Conservation (phyloP, 1,140 invertebrate genomes). For the Drosophila nikananu region DNA sequence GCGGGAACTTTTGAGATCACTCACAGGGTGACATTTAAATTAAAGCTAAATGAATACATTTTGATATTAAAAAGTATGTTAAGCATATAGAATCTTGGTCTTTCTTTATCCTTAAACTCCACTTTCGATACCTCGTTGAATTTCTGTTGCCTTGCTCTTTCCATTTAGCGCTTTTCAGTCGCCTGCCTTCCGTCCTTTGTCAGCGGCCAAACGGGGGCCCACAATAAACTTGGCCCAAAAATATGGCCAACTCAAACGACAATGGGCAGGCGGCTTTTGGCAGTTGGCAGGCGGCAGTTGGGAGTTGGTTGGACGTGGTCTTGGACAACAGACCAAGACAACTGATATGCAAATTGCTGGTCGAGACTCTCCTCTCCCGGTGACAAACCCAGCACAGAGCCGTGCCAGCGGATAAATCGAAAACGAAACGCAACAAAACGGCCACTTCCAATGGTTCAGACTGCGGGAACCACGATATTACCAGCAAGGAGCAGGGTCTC, state of each 20-base stretch:
- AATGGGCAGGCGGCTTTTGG: conserved; percentile 65
- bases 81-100: no score
- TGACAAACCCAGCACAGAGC: conserved; percentile 52
- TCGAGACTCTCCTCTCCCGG: conserved; percentile 59
- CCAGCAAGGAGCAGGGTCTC: conserved; percentile 21
- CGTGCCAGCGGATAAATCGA: conserved; percentile 26
- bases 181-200: conserved; percentile 4
- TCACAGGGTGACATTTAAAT: conserved; percentile 6
- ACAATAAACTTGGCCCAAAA: conserved; percentile 71
- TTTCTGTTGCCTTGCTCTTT: conserved; percentile 39
- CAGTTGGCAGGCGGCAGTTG: conserved; percentile 8
- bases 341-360: conserved; percentile 81
- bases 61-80: background rate
- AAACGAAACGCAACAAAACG: conserved; percentile 44
- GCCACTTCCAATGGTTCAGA: conserved; percentile 52
- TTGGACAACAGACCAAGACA: no score
- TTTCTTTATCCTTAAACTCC: no score
- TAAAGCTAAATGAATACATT: no score
- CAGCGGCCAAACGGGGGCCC: conserved; percentile 28
- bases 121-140: background rate
- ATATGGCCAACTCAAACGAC: conserved; percentile 68
- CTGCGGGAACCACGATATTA: conserved; percentile 53
- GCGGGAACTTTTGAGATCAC: background rate
- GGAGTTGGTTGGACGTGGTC: conserved; percentile 17
- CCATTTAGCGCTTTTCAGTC: conserved; percentile 25